Conservation (phyloP, 1,140 invertebrate genomes). For the Geopemphigus sp. region DNA sequence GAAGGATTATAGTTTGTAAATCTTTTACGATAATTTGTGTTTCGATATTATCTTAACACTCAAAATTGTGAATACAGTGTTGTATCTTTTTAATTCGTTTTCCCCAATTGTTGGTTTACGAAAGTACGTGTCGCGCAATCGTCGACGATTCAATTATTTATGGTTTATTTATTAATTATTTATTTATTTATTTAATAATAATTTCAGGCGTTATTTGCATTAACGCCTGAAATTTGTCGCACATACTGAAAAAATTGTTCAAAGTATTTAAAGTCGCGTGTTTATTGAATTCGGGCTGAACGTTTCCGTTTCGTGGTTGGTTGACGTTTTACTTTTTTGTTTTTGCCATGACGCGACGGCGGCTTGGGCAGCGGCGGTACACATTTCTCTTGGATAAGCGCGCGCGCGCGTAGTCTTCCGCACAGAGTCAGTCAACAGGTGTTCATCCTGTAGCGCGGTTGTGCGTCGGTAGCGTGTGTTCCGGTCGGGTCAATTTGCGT, state of each 20-base stretch:
- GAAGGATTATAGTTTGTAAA: too few relatives aligned
- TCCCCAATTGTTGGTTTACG: too few relatives aligned
- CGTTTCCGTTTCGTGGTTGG: not conserved
- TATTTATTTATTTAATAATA: too few relatives aligned
- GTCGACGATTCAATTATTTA: too few relatives aligned
- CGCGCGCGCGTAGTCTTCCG: constrained; percentile 14
- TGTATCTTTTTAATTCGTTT: too few relatives aligned
- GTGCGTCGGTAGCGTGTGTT: not conserved
- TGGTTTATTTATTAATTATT: too few relatives aligned
- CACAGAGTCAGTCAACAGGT: constrained; percentile 30
- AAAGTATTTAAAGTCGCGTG: not conserved
- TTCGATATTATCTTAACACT: too few relatives aligned
- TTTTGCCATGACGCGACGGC: not conserved
- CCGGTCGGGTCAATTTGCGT: not conserved
- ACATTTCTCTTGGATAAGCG: not conserved
- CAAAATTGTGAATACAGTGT: too few relatives aligned
- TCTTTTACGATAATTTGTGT: too few relatives aligned
- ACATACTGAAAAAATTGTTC: not conserved
- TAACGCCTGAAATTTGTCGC: too few relatives aligned
- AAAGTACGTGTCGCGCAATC: too few relatives aligned
- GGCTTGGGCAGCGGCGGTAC: not conserved
- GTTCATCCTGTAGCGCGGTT: constrained; percentile 32
- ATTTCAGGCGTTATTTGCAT: too few relatives aligned
- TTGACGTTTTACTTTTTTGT: not conserved
- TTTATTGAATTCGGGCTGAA: not conserved